Conservation (phyloP, 2,888 invertebrate genomes). For the Vesta saturnalis region DNA sequence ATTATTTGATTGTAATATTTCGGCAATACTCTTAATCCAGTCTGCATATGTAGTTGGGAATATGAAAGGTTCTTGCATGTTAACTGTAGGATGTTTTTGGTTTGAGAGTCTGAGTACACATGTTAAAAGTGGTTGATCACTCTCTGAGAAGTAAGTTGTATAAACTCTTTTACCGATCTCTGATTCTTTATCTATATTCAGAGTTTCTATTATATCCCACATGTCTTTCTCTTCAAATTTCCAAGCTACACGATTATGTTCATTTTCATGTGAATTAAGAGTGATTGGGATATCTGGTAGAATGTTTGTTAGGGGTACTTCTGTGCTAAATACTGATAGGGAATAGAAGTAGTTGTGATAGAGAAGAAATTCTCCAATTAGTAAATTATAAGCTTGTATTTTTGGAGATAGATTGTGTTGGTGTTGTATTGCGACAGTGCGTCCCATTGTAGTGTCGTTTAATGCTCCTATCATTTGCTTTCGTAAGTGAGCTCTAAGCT, state of each 20-base stretch:
- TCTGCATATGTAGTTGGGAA: not conserved
- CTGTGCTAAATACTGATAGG: constrained; percentile 70
- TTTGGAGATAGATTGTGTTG: constrained; percentile 63
- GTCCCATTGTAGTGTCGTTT: constrained; percentile 62
- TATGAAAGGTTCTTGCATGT: not conserved
- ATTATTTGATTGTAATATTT: constrained; percentile 14
- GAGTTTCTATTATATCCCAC: constrained; percentile 62
- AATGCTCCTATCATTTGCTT: constrained; percentile 68
- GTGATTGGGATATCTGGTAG: constrained; percentile 62
- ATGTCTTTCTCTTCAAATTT: constrained; percentile 64
- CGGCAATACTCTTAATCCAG: constrained; percentile 14
- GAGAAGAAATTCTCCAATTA: constrained; percentile 70
- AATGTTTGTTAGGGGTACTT: constrained; percentile 67
- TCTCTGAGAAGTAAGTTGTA: constrained; percentile 39
- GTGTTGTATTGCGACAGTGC: constrained; percentile 51
- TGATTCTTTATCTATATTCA: constrained; percentile 48
- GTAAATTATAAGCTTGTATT: constrained; percentile 69
- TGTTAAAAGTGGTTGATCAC: constrained; percentile 44
- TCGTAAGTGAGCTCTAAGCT: constrained; percentile 68
- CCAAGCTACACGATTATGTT: constrained; percentile 42
- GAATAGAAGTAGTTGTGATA: constrained; percentile 68
- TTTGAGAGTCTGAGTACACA: constrained; percentile 43
- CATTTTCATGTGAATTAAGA: constrained; percentile 34
- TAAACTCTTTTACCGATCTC: constrained; percentile 43
- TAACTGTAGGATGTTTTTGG: not conserved